Base-by-base conservation (phyloP, 2,797 vertebrate species). In the Hirundo rustica region DNA sequence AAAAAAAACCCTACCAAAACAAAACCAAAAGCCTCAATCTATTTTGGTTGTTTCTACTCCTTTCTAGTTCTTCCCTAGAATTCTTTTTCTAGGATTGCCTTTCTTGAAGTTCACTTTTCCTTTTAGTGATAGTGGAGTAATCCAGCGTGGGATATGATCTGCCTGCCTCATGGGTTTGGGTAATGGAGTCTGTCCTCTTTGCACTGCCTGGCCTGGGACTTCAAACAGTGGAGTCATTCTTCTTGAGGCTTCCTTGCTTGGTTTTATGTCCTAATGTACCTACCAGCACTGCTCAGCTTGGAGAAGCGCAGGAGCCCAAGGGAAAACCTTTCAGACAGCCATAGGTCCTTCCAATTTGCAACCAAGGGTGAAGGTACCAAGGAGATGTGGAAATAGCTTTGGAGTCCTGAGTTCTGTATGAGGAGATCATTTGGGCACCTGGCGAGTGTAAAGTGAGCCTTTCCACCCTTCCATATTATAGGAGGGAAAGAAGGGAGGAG, bases 1-100 rank as follows among this genome's bases (percentile, higher is more conserved):
- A n/a, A 1, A 4, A 34, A 54, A 48, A 7, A 0, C 5, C 23
- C 9, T 53, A 12, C 26, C 25, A 27, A 34, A 84, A 27, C 12
- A 50, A 70, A 71, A 5, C 3, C 4, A n/a, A 74, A 50, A 17
- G 3, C 8, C 11, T 32, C 4, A 25, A 32, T 48, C 21, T 85
- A 5, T 47, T 64, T 67, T 65, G 48, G 4, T 9, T 45, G 5
- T 47, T 78, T 72, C 34, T 54, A 15, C 12, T 38, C 38, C 23
- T 65, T 0, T 51, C 11, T 50, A 11, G 2, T 60, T 89, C 23
- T 6, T 67, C 2, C 14, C 11, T 53, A 14, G 8, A 4, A 13
- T 65, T 74, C 2, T 13, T 44, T 62, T 81, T 15, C 11, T 40
- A 38, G 11, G 6, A 48, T 17, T 88, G 4, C 6, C 11, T 30